Conservation (phyloP, 2,888 invertebrate genomes). For the Eubasilissa splendida region DNA sequence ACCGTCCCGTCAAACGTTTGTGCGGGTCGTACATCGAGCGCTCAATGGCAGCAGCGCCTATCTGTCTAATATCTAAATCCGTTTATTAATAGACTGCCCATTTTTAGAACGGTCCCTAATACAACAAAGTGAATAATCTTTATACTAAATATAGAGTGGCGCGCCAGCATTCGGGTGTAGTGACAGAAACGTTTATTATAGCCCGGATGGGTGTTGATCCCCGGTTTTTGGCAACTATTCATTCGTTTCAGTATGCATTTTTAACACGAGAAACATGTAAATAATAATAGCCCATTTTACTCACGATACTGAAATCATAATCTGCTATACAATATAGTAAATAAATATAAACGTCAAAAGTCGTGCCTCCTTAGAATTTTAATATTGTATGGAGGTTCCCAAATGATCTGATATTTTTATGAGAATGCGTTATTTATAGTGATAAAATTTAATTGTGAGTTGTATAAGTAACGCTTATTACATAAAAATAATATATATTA, state of each 20-base stretch:
- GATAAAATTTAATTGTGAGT: neutral
- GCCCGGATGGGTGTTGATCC: slow-evolving; percentile 46
- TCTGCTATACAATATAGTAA: neutral
- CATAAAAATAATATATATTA: too few species aligned
- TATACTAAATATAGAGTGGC: slow-evolving; percentile 29
- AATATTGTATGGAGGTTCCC: neutral
- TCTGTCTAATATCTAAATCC: slow-evolving; percentile 37
- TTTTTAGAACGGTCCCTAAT: slow-evolving; percentile 60
- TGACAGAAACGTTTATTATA: slow-evolving; percentile 39
- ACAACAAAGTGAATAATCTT: slow-evolving; percentile 19
- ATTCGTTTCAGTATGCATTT: slow-evolving; percentile 40
- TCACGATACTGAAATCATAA: neutral
- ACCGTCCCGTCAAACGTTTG: slow-evolving; percentile 44
- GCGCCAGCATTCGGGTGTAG: slow-evolving; percentile 44
- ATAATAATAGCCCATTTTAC: slow-evolving; percentile 19
- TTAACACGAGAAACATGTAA: slow-evolving; percentile 18
- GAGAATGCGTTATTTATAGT: slow-evolving; percentile 13
- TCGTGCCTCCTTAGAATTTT: slow-evolving; percentile 22
- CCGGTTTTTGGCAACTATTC: slow-evolving; percentile 49
- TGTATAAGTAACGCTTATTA: too few species aligned
- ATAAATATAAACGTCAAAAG: slow-evolving; percentile 20
- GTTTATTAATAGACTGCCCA: slow-evolving; percentile 42
- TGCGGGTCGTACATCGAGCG: slow-evolving; percentile 34
- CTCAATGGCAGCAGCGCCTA: slow-evolving; percentile 44
- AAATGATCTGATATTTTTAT: slow-evolving; percentile 27